Evolutionary conservation across 2,113 vertebrate genomes (phyloP).

Genomic region (Calyptomena viridis): DNA sequence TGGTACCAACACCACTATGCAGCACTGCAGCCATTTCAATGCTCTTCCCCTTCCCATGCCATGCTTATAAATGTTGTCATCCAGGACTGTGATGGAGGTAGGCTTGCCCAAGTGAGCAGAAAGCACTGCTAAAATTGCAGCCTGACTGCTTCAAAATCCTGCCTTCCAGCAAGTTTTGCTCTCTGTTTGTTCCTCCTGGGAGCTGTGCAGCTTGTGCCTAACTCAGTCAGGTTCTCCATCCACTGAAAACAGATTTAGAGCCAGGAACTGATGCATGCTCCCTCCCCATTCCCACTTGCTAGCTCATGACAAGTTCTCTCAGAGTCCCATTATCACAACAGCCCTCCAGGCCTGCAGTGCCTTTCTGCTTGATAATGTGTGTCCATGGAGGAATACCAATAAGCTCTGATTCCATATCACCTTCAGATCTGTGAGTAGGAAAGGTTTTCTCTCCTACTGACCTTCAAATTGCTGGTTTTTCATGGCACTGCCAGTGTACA

Average conservation of each 20-base stretch:
- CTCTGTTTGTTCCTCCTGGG: background rate
- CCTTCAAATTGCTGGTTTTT: background rate
- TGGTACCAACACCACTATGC: background rate
- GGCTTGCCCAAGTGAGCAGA: background rate
- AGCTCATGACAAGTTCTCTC: background rate
- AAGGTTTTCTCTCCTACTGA: background rate
- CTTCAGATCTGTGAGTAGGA: background rate
- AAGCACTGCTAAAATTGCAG: background rate
- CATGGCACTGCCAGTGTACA: background rate
- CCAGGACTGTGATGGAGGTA: background rate
- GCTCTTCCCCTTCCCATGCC: background rate
- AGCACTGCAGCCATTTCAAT: background rate
- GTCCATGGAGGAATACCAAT: background rate
- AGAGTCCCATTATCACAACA: background rate
- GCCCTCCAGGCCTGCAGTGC: background rate
- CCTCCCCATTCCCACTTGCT: background rate
- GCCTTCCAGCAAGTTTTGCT: background rate
- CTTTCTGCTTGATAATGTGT: background rate
- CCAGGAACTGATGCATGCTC: background rate
- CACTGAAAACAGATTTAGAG: background rate
- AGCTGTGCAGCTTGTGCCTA: background rate
- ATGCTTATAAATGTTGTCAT: background rate
- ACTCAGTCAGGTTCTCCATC: background rate
- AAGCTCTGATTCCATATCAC: background rate
- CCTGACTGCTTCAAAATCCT: background rate